Base-by-base conservation (phyloP, 2,797 vertebrate species). In the Pseudochromis fuscus region DNA sequence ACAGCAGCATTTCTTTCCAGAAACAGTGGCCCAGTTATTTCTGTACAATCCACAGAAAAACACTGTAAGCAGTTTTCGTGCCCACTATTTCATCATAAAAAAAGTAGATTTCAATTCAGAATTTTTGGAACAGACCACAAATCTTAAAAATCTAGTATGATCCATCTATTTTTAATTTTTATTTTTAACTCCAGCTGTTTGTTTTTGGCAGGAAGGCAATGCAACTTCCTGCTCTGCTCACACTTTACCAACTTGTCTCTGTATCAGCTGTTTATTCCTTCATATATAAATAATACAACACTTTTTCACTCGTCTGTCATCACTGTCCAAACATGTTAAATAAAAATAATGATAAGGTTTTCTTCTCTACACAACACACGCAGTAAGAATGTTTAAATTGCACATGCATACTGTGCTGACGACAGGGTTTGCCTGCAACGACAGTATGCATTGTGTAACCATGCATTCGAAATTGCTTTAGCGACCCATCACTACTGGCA, bases 391-490 rank as follows among this genome's bases (percentile, higher is more conserved):
- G 18, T 72, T 67, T 66, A 44, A 62, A 23, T 15, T 12, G 2
- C 30, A 24, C 46, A 52, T 6, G 21, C 4, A n/a, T n/a, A 6
- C 48, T 16, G 45, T 4, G 44, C 18, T n/a, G 53, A 55, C 69
- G 70, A 81, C 19, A 18, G 24, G 23, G 33, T 53, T 48, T 53
- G 62, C 33, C 38, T 48, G 24, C 38, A 75, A 24, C 52, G 48
- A 64, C 68, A 60, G 53, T 33, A 66, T 64, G 63, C 40, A 28
- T 56, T 67, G 58, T 79, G 58, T 58, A 82, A 64, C 40, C 75
- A 72, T 87, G 63, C 56, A 72, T 83, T 72, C 63, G 77, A 46
- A 81, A 83, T 73, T 28, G 33, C 55, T 45, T 62, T 46, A 58
- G 53, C 6, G 19, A 38, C 23, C 15, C 64, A 38, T 82, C 67